Evolutionary conservation across 2,797 vertebrate species (phyloP).

Genomic region (Mus caroli): DNA sequence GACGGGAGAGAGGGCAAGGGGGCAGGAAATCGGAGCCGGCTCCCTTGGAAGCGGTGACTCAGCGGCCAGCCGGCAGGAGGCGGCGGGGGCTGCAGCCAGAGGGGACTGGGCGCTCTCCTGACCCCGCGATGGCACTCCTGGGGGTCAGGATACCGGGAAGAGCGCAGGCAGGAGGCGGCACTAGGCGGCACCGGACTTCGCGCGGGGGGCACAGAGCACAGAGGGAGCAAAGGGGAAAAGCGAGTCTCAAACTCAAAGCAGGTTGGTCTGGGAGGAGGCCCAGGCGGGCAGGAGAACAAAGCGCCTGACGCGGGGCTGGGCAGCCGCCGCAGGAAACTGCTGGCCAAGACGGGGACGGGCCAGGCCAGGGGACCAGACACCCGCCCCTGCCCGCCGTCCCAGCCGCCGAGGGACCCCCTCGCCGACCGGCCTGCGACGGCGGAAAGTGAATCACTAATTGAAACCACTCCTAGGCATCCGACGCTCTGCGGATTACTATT

Average conservation of each 20-base stretch:
- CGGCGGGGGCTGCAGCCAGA: conserved; percentile 28
- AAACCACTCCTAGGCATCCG: conserved; percentile 86
- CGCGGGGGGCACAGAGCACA: conserved; percentile 33
- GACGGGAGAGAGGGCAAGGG: conserved; percentile 62
- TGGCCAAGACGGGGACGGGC: conserved; percentile 60
- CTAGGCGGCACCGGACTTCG: not conserved
- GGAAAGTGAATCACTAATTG: conserved; percentile 87
- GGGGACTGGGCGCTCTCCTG: conserved; percentile 70
- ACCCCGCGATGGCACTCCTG: conserved; percentile 36
- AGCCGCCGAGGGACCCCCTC: conserved; percentile 20
- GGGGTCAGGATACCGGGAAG: conserved; percentile 78
- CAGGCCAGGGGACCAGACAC: conserved; percentile 68
- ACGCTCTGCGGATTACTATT: conserved; percentile 71
- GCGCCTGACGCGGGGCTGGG: conserved; percentile 90
- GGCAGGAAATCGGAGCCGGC: conserved; percentile 72
- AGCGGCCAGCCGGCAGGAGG: conserved; percentile 64
- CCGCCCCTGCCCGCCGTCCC: conserved; percentile 63
- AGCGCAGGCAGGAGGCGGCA: not conserved
- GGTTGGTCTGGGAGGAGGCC: conserved; percentile 90
- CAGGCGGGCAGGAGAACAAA: conserved; percentile 93
- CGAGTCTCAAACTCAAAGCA: conserved; percentile 88
- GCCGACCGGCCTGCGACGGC: conserved; percentile 77
- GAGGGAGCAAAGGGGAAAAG: conserved; percentile 69
- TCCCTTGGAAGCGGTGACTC: conserved; percentile 77
- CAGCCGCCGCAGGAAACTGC: conserved; percentile 89